Conservation (phyloP, 2,113 vertebrate genomes). For the Tragelaphus buxtoni region DNA sequence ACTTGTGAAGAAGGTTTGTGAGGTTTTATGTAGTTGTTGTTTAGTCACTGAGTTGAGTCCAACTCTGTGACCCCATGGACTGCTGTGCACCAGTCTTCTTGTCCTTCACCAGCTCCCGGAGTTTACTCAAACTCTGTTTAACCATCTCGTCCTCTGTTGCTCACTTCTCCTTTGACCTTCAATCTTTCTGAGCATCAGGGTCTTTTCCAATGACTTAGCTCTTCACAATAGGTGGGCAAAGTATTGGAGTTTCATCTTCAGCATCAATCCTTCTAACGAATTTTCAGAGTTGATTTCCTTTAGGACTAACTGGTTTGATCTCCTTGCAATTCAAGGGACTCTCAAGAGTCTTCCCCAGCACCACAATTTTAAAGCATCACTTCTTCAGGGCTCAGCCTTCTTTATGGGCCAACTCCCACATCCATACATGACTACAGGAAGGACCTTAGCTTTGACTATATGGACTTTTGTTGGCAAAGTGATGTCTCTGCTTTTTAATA, state of each 20-base stretch:
- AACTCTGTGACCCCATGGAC: not conserved
- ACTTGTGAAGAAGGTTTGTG: not conserved
- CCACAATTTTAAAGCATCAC: not conserved
- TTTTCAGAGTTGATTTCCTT: not conserved
- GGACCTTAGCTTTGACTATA: not conserved
- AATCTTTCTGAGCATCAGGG: not conserved
- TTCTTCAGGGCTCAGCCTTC: not conserved
- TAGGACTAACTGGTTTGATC: not conserved
- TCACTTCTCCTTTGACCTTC: not conserved
- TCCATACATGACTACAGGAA: not conserved
- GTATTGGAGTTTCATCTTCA: not conserved
- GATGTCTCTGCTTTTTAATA: not conserved
- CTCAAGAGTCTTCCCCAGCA: not conserved
- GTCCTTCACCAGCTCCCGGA: not conserved
- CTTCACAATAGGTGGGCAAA: not conserved
- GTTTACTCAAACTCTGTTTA: not conserved
- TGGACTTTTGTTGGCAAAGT: not conserved
- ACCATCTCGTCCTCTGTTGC: not conserved
- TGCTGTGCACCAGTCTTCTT: not conserved
- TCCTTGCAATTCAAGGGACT: not conserved
- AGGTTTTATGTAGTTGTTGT: not conserved
- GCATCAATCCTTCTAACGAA: not conserved
- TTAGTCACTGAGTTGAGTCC: not conserved
- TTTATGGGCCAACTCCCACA: not conserved
- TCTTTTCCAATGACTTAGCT: not conserved